Conservation (phyloP, 2,797 vertebrate genomes). For the Hoplostethus atlanticus region DNA sequence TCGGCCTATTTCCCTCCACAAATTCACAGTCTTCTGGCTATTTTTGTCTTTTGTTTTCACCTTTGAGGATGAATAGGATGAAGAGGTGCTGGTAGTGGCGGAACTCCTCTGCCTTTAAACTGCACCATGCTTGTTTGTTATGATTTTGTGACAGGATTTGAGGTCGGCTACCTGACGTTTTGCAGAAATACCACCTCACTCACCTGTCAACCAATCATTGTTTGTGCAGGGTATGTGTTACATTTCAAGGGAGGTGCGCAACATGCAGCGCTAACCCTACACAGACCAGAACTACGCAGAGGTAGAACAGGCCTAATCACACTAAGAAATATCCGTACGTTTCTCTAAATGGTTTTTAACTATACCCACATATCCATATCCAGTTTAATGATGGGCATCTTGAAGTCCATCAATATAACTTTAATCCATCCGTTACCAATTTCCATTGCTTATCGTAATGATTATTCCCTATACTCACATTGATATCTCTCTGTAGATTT, state of each 20-base stretch:
- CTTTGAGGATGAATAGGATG: constrained; percentile 13
- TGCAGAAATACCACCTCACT: too few species aligned
- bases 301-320: background rate
- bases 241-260: too few species aligned
- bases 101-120: constrained; percentile 1
- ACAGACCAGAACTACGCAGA: background rate
- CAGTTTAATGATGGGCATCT: too few species aligned
- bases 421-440: constrained; percentile 10
- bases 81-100: background rate
- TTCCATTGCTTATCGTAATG: constrained; percentile 6
- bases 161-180: background rate
- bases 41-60: background rate
- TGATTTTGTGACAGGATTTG: background rate
- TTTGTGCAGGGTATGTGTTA: too few species aligned
- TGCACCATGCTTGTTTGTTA: background rate
- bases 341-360: constrained; percentile 1
- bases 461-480: constrained; percentile 17
- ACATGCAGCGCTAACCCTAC: too few species aligned
- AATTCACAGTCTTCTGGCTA: background rate
- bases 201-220: too few species aligned
- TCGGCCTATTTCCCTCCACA: background rate
- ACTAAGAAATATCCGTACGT: background rate
- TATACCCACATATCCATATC: background rate
- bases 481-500: constrained; percentile 50
- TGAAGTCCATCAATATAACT: background rate